Base-by-base conservation (phyloP, 2,113 vertebrate species). In the Rhabdomys dilectus region DNA sequence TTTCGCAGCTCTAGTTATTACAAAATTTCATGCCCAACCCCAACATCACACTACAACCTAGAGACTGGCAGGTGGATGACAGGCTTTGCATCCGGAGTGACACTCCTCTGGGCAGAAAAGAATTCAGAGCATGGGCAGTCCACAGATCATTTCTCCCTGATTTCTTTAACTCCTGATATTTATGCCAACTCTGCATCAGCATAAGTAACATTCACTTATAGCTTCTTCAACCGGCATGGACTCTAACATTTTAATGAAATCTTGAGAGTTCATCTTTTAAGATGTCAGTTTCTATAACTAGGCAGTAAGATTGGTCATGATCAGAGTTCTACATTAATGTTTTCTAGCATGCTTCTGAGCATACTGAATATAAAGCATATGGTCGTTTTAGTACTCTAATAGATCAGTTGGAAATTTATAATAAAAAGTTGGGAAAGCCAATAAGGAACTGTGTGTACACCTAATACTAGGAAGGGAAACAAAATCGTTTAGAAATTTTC, bases 191-290 rank as follows among this genome's bases (percentile, higher is more conserved):
- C 31, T 51, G 9, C 29, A 88, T 31, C 36, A 87, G 34, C 22
- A 39, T 21, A 12, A 68, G 42, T 9, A 17, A 21, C n/a, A 34
- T 36, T 13, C 7, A 26, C 26, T 5, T 42, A 34, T 1, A 42
- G 6, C 24, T 48, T 86, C 42, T 68, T 24, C 64, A 89, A 19
- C 0, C 45, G 4, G 11, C 4, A 3, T 66, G 39, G 2, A 16
- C 60, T 51, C 73, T 77, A 88, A 76, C 45, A 78, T 91, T 91
- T 91, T 88, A 91, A 91, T 95, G 53, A 90, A 64, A 19, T 58
- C 75, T 85, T 53, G 56, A 16, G 34, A 72, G 31, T 45, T 36
- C 19, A 17, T 34, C 51, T 36, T 56, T 88, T 48, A 48, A 56
- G 81, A 48, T 36, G 9, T 78, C 76, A 84, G 17, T 70, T 92